Base-by-base conservation (phyloP, 2,888 invertebrate species). In the Gisinianus flammeolus region DNA sequence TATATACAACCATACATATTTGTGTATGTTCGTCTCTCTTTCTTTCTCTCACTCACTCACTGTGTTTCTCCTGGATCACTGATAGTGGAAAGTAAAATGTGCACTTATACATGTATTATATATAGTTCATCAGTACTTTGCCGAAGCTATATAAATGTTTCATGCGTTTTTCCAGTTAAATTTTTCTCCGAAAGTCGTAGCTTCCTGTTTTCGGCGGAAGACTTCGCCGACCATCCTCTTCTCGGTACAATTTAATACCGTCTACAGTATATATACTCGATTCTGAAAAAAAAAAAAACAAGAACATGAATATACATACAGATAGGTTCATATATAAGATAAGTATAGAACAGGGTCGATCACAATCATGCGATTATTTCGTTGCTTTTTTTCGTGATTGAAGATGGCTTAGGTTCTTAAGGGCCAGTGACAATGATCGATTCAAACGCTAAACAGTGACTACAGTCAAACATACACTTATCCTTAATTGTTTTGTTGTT, bases 191-290 rank as follows among this genome's bases (percentile, higher is more conserved):
- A 80, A 84, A 84, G 76, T 84, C 84, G 68, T 80, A 83, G 72
- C 83, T 83, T 75, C 83, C 82, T 24, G 83, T 83, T 81, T 84
- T 84, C 24, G 62, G 83, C 24, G 62, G 83, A 56, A 84, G 79
- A 74, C 82, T 79, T 75, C 84, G 80, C 26, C 82, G 81, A 30
- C 82, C 79, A 6, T 80, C 79, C 74, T 92, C 91, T 89, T 97
- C 97, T 77, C 93, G 92, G 87, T 92, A 92, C 86, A 96, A 88
- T 88, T 92, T 92, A 85, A 97, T 92, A 86, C 96, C 96, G 88
- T 96, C 95, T 87, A 97, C 95, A 86, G 93, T 94, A 90, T 95
- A 96, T 90, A 98, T 95, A 86, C 97, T 96, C 86, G 94, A 92
- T 89, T 95, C 97, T 97, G 92, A 62, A 92, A 92, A 87, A 88